Conservation (phyloP, 2,113 vertebrate species). For the Pelvicachromis taeniatus region DNA sequence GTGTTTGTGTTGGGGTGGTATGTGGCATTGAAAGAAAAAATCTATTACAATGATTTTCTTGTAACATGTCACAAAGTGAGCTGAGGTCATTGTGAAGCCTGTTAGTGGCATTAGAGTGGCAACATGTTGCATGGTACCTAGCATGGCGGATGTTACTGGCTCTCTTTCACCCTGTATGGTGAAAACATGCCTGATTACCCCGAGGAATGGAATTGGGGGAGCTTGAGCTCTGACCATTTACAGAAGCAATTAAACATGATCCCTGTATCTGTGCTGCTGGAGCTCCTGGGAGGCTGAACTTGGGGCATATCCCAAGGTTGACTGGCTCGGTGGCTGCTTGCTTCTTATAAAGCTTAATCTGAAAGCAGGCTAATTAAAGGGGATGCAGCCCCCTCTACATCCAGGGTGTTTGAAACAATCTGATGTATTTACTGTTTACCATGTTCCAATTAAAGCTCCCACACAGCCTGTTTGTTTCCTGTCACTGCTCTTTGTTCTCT, state of each 20-base stretch:
- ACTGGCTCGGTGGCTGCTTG: constrained; percentile 46
- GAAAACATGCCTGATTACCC: constrained; percentile 76
- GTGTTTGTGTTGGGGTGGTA: not conserved
- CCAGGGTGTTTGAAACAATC: constrained; percentile 63
- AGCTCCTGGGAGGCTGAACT: constrained; percentile 70
- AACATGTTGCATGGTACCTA: constrained; percentile 10
- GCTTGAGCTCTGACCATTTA: constrained; percentile 76
- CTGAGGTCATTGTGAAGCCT: constrained; percentile 13
- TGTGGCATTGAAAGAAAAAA: constrained; percentile 36
- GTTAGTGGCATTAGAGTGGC: not conserved
- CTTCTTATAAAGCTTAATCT: constrained; percentile 73
- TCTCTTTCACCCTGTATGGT: constrained; percentile 51
- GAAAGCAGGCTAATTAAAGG: constrained; percentile 72
- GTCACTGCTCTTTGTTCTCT: constrained; percentile 28
- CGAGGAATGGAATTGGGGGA: constrained; percentile 67
- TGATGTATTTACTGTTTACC: constrained; percentile 70
- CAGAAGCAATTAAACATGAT: constrained; percentile 78
- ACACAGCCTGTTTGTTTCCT: constrained; percentile 32
- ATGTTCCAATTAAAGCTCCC: constrained; percentile 62
- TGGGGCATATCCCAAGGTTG: constrained; percentile 69
- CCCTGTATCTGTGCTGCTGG: constrained; percentile 61
- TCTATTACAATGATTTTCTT: constrained; percentile 50
- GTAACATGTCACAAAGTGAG: constrained; percentile 11
- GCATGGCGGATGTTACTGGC: constrained; percentile 1
- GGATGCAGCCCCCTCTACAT: constrained; percentile 54